Evolutionary conservation across 1,140 invertebrate genomes (phyloP), one percentile per base, ranked within the genome.

Genomic region (Homalodisca vitripennis): DNA sequence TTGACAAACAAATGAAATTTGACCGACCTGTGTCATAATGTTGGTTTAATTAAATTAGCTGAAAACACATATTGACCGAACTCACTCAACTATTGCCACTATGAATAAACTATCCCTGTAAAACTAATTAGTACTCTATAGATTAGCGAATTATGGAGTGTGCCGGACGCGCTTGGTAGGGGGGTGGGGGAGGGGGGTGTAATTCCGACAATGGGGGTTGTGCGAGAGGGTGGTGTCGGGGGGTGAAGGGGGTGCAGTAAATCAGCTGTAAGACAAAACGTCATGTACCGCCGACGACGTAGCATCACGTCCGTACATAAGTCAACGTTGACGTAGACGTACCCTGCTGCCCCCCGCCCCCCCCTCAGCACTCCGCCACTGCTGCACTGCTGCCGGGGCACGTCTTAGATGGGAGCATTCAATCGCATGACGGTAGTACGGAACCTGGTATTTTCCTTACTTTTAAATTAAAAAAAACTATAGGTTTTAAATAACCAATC

Each of bases 281-380:
- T 51, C 48, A 51, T 3, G n/a, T n/a, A n/a, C n/a, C n/a, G n/a
- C n/a, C 17, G 6, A 22, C 14, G 3, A 41, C 34, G 34, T 20
- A 51, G 22, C 48, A 27, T 60, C 55, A 60, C 55, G 55, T 60
- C 55, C 22, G 55, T 60, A 27, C 26, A 60, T 60, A 60, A 60
- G 14, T 60, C 55, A 60, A 14, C 29, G 55, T 20, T 60, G 55
- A 29, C 55, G 55, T 10, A 26, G 29, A 30, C 55, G 22, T 60
- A 60, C 17, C 6, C 34, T 41, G 34, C 34, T 41, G 34, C 34
- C 17, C 6, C 6, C 34, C 17, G 34, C 17, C 34, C 17, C 6
- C 34, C 6, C 17, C 34, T 41, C 6, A 10, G 17, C 34, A 41
- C 17, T 10, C 34, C 34, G 34, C 34, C 17, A 17, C 34, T 41